These are phyloP conservation scores for Rallus limicola DNA, from an alignment of 2,113 vertebrate species.

Conservation along the genomic window DNA sequence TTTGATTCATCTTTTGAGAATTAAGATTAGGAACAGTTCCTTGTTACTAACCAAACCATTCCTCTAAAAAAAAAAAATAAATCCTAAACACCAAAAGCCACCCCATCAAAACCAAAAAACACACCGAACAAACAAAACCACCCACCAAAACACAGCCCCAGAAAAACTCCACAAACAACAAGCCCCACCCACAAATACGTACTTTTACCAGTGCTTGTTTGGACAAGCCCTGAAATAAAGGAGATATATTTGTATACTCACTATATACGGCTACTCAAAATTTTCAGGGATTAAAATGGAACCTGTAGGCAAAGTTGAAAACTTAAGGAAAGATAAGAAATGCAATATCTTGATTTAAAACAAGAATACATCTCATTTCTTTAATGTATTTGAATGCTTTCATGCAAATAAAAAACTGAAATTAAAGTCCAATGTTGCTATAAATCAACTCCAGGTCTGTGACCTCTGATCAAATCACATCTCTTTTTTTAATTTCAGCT, in stretches of 20 bases:
- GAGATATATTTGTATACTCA: not conserved
- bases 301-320: not conserved
- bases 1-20: not conserved
- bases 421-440: not conserved
- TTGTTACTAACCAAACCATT: not conserved
- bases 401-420: not conserved
- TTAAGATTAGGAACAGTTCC: not conserved
- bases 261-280: not conserved
- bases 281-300: not conserved
- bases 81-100: too few species aligned
- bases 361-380: not conserved
- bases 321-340: not conserved
- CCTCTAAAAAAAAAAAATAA: not conserved
- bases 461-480: not conserved
- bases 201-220: not conserved
- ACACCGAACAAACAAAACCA: too few species aligned
- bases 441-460: not conserved
- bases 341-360: not conserved
- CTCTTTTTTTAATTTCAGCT: not conserved
- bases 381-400: not conserved
- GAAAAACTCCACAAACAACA: too few species aligned
- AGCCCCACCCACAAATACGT: not conserved
- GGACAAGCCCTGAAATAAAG: not conserved
- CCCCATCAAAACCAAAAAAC: too few species aligned
- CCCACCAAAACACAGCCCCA: too few species aligned